A percentile compares a stretch with the other conserved stretches of the same genome.
These are phyloP conservation scores for Megalops cyprinoides DNA, from an alignment of 2,797 vertebrate species.

Conservation along the genomic window DNA sequence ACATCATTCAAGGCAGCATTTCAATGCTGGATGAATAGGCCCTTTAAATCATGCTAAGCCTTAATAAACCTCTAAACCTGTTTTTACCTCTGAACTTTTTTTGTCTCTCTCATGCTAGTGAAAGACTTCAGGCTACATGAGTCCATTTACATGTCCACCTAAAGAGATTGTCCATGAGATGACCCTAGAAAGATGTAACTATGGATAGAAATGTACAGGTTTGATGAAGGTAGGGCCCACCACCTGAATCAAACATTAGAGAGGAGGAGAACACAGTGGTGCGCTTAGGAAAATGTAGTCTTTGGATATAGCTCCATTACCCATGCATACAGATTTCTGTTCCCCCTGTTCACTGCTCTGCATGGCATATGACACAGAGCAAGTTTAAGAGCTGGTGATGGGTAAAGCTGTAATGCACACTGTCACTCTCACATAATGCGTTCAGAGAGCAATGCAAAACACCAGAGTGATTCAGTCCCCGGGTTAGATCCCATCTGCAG, in stretches of 20 bases:
- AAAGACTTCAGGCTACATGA: background rate
- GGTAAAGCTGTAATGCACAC: background rate
- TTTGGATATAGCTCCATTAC: background rate
- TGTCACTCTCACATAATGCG: no score
- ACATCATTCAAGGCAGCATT: background rate
- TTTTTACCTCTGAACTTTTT: background rate
- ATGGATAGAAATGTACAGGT: background rate
- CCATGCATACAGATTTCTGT: background rate
- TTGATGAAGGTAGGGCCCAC: background rate
- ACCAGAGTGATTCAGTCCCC: background rate
- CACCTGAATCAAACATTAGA: background rate
- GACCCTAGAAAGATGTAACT: background rate
- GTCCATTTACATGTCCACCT: background rate
- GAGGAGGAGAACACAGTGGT: background rate
- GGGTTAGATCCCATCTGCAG: background rate
- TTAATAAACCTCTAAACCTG: slow-evolving; percentile 21
- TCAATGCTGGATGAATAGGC: slow-evolving; percentile 11
- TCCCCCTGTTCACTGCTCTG: no score
- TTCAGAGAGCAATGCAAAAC: background rate
- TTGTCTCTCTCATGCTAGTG: background rate
- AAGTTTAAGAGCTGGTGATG: background rate
- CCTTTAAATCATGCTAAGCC: background rate
- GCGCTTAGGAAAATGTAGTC: background rate
- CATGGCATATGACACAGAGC: no score
- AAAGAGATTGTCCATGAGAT: background rate